phyloP scores from a whole-genome alignment of 35 echinoderm and acorn worm species.

The Holothuria glaberrima region DNA sequence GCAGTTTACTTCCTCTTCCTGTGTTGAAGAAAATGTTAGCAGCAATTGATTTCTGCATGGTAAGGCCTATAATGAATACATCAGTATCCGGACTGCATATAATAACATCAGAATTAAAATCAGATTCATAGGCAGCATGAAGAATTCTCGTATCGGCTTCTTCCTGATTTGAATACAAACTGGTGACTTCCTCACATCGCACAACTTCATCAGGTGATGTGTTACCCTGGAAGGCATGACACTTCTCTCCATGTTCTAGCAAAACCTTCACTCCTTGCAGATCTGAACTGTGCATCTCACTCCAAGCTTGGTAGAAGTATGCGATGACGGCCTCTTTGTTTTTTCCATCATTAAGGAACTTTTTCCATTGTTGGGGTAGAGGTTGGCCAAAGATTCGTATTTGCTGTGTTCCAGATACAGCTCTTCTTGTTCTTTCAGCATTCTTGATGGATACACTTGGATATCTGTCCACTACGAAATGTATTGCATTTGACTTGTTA shows the following conservation, averaged over 20 bases:
- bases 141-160: conserved; percentile 60
- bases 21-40: conserved; percentile 43
- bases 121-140: conserved; percentile 47
- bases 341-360: conserved; percentile 49
- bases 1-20: conserved; percentile 30
- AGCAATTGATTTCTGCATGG: not conserved
- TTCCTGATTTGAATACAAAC: conserved; percentile 55
- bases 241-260: conserved; percentile 49
- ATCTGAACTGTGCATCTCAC: conserved; percentile 18
- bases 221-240: not conserved
- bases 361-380: conserved; percentile 64
- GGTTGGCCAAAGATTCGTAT: conserved; percentile 48
- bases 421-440: conserved; percentile 59
- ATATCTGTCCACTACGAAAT: conserved; percentile 69
- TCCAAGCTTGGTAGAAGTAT: conserved; percentile 48
- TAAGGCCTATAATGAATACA: conserved; percentile 68
- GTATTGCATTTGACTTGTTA: conserved; percentile 41
- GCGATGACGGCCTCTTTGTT: conserved; percentile 51
- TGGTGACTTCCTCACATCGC: conserved; percentile 3
- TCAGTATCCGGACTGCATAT: conserved; percentile 69
- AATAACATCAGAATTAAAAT: not conserved
- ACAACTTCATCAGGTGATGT: conserved; percentile 33
- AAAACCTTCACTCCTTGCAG: conserved; percentile 58
- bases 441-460: conserved; percentile 56
- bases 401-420: conserved; percentile 26